These are phyloP conservation scores for Condylostylus longicornis DNA, from an alignment of 1,140 invertebrate genomes.

Conservation along the genomic window DNA sequence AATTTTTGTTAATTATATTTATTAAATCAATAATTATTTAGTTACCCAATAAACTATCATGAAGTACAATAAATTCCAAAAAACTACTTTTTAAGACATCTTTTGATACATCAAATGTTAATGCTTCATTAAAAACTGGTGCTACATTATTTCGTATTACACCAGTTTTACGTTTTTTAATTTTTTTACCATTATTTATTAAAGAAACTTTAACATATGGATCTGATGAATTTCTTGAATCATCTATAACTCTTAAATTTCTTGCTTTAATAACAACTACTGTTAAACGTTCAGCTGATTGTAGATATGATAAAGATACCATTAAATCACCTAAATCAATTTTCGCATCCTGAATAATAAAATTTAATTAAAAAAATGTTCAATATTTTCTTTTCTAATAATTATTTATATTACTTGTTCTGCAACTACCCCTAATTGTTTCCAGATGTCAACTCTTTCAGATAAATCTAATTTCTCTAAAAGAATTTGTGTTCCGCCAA, in stretches of 20 bases:
- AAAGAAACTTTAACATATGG: constrained; percentile 75
- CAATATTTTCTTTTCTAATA: too few species aligned
- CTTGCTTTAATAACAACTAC: constrained; percentile 50
- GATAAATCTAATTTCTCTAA: constrained; percentile 34
- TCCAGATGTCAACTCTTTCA: constrained; percentile 33
- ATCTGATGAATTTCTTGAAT: constrained; percentile 43
- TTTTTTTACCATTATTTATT: constrained; percentile 55
- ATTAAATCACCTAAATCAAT: constrained; percentile 46
- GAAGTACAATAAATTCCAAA: constrained; percentile 38
- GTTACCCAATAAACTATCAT: constrained; percentile 36
- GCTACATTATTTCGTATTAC: constrained; percentile 69
- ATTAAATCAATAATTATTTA: not conserved
- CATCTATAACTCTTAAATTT: constrained; percentile 42
- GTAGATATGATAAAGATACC: constrained; percentile 49
- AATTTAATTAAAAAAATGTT: too few species aligned
- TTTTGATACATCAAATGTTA: constrained; percentile 62
- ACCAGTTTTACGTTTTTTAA: constrained; percentile 82
- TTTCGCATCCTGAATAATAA: constrained; percentile 20
- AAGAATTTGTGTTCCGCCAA: constrained; percentile 39
- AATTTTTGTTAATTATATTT: not conserved
- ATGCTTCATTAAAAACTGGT: constrained; percentile 76
- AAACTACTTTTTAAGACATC: constrained; percentile 38
- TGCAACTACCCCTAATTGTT: constrained; percentile 31
- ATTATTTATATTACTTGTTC: constrained; percentile 26
- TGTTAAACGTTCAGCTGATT: constrained; percentile 47